These are phyloP conservation scores for Pegoplata infirma DNA, from an alignment of 2,888 invertebrate species.

Conservation along the genomic window DNA sequence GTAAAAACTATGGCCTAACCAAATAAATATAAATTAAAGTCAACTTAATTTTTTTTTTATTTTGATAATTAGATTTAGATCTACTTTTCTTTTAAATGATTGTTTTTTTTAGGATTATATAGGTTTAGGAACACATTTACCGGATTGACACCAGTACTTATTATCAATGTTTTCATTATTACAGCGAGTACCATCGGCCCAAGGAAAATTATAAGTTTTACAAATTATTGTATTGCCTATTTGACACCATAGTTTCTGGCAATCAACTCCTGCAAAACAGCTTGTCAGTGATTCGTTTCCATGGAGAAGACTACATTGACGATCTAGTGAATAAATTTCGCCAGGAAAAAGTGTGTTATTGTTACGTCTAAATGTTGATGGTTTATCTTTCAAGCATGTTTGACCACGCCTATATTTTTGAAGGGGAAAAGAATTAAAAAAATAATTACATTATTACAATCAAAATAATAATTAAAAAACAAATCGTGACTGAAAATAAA, in stretches of 20 bases:
- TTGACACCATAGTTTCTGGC: constrained; percentile 89
- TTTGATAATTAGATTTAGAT: too few relatives aligned
- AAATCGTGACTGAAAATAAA: too few relatives aligned
- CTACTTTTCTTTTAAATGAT: too few relatives aligned
- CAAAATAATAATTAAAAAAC: too few relatives aligned
- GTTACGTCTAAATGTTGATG: constrained; percentile 74
- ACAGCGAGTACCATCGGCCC: constrained; percentile 93
- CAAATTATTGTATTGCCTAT: constrained; percentile 80
- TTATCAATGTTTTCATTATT: too few relatives aligned
- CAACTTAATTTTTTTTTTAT: too few relatives aligned
- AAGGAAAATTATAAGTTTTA: constrained; percentile 89
- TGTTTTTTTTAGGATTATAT: too few relatives aligned
- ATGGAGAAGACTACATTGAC: constrained; percentile 90
- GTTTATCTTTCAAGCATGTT: constrained; percentile 86
- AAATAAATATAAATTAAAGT: too few relatives aligned
- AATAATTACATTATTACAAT: too few relatives aligned
- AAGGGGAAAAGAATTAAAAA: background rate
- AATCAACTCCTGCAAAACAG: constrained; percentile 78
- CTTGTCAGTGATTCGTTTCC: constrained; percentile 82
- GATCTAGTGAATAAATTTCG: constrained; percentile 85
- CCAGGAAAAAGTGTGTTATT: constrained; percentile 81
- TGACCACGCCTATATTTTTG: constrained; percentile 83
- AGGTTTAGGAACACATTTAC: constrained; percentile 86
- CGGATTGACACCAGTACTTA: constrained; percentile 87
- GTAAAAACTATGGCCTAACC: too few relatives aligned